Conservation (phyloP, 2,113 vertebrate genomes). For the Scytalopus superciliaris region DNA sequence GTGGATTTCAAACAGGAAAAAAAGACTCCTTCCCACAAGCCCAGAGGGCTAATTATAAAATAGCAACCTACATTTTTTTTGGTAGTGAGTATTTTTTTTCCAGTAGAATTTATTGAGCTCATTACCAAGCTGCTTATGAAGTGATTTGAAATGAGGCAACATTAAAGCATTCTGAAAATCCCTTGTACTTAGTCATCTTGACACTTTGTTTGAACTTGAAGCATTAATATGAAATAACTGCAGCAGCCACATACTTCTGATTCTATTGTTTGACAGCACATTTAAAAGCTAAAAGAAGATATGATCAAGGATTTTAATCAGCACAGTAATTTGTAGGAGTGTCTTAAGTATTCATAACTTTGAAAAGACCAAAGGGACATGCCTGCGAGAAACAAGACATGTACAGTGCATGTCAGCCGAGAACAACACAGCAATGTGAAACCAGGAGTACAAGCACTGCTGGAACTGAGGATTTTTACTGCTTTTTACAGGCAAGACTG, state of each 20-base stretch:
- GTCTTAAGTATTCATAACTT: slow-evolving; percentile 59
- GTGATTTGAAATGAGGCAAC: slow-evolving; percentile 86
- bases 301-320: slow-evolving; percentile 85
- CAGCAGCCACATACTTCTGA: slow-evolving; percentile 75
- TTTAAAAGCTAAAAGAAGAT: slow-evolving; percentile 78
- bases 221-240: slow-evolving; percentile 87
- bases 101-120: slow-evolving; percentile 82
- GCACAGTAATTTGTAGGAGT: slow-evolving; percentile 76
- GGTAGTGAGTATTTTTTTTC: slow-evolving; percentile 62
- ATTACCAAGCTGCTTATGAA: slow-evolving; percentile 87
- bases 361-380: slow-evolving; percentile 46
- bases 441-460: slow-evolving; percentile 16
- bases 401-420: slow-evolving; percentile 15
- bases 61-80: slow-evolving; percentile 74
- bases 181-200: slow-evolving; percentile 87
- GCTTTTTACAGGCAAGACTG: slow-evolving; percentile 37
- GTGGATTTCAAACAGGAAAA: slow-evolving; percentile 79
- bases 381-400: slow-evolving; percentile 57
- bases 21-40: slow-evolving; percentile 77
- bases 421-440: slow-evolving; percentile 32
- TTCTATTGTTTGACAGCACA: slow-evolving; percentile 81
- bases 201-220: slow-evolving; percentile 90
- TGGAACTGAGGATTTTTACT: background rate
- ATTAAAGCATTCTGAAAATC: slow-evolving; percentile 88
- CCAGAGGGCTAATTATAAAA: slow-evolving; percentile 88